Evolutionary conservation across 2,888 invertebrate genomes (phyloP), one percentile per base, ranked within the genome.

Genomic region (Osmoderma eremita): DNA sequence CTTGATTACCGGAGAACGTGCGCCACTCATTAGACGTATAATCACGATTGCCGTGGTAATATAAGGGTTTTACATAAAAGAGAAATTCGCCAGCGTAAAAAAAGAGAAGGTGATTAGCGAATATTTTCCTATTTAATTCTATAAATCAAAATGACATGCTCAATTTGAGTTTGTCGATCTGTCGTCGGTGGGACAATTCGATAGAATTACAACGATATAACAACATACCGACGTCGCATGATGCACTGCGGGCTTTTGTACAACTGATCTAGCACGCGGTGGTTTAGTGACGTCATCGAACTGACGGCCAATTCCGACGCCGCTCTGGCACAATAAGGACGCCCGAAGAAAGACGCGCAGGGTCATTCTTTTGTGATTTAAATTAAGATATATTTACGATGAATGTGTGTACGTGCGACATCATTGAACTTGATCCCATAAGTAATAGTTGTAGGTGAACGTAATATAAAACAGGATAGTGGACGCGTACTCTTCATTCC

Each of bases 201-300:
- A 10, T 20, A n/a, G 15, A 58, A 58, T 24, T 58, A 58, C 30
- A 30, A 24, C 45, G 45, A 58, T 45, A 45, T 45, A 58, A 30
- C 45, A 20, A 58, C 17, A 45, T 30, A 45, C 15, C 62, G 66
- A 51, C 51, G 62, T 30, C 50, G 38, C 62, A 61, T 62, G 66
- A 66, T 66, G 66, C 66, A 66, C 66, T 66, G 66, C 66, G 66
- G 66, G 58, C 48, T 41, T 62, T 50, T 41, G 61, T 50, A 49
- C 22, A 62, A 62, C 62, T 61, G 50, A 66, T 61, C 49, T 62
- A 61, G 61, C 70, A 70, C 70, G 69, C 70, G 70, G 64, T 68
- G 61, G 67, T 65, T 63, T 51, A 22, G 48, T 67, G 70, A 70
- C 70, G 70, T 69, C 70, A 69, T 30, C 13, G 58, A 58, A 13